These are phyloP conservation scores for Neolamprologus brichardi DNA, from an alignment of 2,113 vertebrate genomes.

Conservation along the genomic window DNA sequence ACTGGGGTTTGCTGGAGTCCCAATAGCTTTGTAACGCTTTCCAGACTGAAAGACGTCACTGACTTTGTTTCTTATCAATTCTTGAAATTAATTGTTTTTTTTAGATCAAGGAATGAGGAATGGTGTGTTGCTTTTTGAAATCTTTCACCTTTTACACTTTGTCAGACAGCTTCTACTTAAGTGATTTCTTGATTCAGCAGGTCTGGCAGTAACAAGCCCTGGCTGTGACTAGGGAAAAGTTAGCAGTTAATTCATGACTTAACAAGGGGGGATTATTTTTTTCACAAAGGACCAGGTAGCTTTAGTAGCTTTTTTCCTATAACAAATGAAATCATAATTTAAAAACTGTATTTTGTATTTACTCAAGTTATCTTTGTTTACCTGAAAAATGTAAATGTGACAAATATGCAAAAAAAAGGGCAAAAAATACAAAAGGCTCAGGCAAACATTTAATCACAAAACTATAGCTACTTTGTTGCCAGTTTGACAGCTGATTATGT, in stretches of 20 bases:
- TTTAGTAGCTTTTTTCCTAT: background rate
- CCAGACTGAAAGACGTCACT: background rate
- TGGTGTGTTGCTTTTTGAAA: background rate
- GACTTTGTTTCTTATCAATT: background rate
- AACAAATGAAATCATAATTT: background rate
- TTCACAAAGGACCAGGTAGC: background rate
- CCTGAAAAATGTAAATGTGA: background rate
- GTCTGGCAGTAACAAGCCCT: background rate
- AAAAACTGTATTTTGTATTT: background rate
- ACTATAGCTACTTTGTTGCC: background rate
- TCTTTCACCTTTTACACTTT: background rate
- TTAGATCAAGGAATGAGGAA: background rate
- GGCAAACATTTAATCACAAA: background rate
- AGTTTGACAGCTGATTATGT: background rate
- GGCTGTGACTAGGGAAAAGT: background rate
- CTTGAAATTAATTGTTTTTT: background rate
- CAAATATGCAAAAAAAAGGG: background rate
- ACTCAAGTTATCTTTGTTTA: background rate
- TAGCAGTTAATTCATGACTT: background rate
- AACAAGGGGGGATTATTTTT: background rate
- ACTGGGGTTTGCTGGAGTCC: background rate
- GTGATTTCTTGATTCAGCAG: background rate
- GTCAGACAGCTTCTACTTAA: background rate
- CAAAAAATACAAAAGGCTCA: background rate
- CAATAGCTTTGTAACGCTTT: background rate